Base-by-base conservation (phyloP, 2,888 invertebrate species). In the Heliothis peltigera region DNA sequence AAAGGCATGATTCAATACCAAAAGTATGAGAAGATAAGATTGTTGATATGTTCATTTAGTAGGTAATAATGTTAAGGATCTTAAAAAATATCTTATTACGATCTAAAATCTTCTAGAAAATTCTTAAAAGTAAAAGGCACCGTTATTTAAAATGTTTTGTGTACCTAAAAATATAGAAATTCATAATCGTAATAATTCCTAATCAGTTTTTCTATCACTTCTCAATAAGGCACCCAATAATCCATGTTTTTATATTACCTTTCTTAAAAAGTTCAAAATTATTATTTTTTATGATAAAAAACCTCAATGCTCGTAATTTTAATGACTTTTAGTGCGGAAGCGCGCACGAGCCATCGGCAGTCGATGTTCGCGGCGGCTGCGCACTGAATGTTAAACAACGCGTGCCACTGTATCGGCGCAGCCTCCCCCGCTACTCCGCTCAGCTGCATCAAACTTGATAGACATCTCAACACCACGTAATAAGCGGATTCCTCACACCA, bases 401-500 rank as follows among this genome's bases (percentile, higher is more conserved):
- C 68, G 70, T 65, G 69, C 65, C 55, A 47, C 25, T 18, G 47
- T 52, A 53, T 62, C 52, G 44, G 22, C 65, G 39, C 63, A 56
- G 47, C 43, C 55, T 62, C 64, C 62, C 60, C 69, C 68, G 43
- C 62, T 19, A 35, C 63, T 25, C 48, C 49, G 19, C 57, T 53
- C 64, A 64, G 60, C 70, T 54, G 55, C 76, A 77, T 72, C 82
- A 74, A 83, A 82, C 82, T 82, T 87, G 83, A 87, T 84, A 85
- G 85, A 87, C 84, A 77, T 85, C 80, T 84, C 84, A 84, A 80
- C 79, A 78, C 72, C 79, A 78, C 76, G 81, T 88, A 87, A 89
- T 87, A 85, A 88, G 84, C 75, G 82, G 69, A 87, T 88, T 84
- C 84, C 81, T 83, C 80, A 81, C 85, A 85, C 83, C 84, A 81